These are phyloP conservation scores for Hypothenemus hampei DNA, from an alignment of 1,140 invertebrate genomes.

Conservation along the genomic window DNA sequence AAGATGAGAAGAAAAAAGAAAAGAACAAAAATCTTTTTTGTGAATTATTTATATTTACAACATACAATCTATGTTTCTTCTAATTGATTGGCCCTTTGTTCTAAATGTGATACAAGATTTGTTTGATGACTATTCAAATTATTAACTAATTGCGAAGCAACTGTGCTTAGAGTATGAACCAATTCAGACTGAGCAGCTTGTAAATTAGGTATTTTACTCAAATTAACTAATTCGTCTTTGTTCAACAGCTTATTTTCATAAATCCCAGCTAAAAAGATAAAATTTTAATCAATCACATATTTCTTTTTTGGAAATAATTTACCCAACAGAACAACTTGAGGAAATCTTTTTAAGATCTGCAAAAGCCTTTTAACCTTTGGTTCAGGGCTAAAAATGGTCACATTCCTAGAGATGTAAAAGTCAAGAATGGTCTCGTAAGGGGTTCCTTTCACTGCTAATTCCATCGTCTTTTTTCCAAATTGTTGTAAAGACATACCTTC, in stretches of 20 bases:
- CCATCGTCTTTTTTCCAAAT: slow-evolving; percentile 56
- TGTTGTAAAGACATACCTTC: slow-evolving; percentile 61
- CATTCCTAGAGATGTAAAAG: slow-evolving; percentile 54
- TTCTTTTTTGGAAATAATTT: slow-evolving; percentile 7
- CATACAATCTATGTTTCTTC: slow-evolving; percentile 24
- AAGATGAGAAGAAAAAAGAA: slow-evolving; percentile 18
- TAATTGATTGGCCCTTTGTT: slow-evolving; percentile 38
- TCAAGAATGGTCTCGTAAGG: slow-evolving; percentile 55
- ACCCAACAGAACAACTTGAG: slow-evolving; percentile 62
- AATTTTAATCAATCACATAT: not conserved
- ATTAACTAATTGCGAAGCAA: slow-evolving; percentile 55
- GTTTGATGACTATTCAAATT: slow-evolving; percentile 65
- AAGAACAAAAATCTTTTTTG: slow-evolving; percentile 17
- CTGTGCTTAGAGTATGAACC: slow-evolving; percentile 59
- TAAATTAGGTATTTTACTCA: slow-evolving; percentile 57
- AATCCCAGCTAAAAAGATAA: slow-evolving; percentile 55
- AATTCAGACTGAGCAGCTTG: slow-evolving; percentile 56
- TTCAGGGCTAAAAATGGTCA: slow-evolving; percentile 61
- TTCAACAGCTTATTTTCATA: slow-evolving; percentile 60
- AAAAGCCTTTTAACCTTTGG: slow-evolving; percentile 52
- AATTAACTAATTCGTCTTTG: slow-evolving; percentile 59
- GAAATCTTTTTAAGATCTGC: slow-evolving; percentile 57
- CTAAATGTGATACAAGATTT: slow-evolving; percentile 54
- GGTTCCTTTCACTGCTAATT: slow-evolving; percentile 55
- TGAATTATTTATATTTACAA: slow-evolving; percentile 17